Conservation (phyloP, 2,797 vertebrate genomes). For the Coracias cyanogaster region DNA sequence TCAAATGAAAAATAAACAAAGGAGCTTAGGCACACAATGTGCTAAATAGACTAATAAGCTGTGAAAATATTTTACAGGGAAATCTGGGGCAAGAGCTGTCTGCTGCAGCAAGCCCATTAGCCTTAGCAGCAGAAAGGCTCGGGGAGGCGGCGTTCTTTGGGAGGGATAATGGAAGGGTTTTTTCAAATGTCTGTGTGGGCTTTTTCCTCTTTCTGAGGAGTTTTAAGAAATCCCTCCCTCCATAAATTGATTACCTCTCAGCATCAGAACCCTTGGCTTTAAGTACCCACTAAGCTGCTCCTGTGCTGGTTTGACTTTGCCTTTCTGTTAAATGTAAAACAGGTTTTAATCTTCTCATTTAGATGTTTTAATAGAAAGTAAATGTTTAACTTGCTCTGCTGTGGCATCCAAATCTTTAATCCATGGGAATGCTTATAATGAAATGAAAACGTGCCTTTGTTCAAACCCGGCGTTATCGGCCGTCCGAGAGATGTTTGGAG, state of each 20-base stretch:
- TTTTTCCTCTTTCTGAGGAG: conserved; percentile 52
- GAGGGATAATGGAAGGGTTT: conserved; percentile 74
- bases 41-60: conserved; percentile 65
- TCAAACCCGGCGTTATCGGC: background rate
- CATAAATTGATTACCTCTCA: conserved; percentile 71
- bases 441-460: conserved; percentile 35
- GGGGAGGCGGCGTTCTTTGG: conserved; percentile 34
- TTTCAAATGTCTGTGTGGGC: conserved; percentile 10
- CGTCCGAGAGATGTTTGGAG: background rate
- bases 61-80: conserved; percentile 69
- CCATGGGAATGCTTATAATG: conserved; percentile 38
- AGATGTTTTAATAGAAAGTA: conserved; percentile 79
- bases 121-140: conserved; percentile 67
- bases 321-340: conserved; percentile 71
- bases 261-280: conserved; percentile 23
- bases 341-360: conserved; percentile 81
- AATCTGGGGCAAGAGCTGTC: conserved; percentile 74
- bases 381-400: conserved; percentile 75
- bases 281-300: conserved; percentile 6
- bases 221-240: conserved; percentile 71
- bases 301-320: conserved; percentile 61
- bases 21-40: conserved; percentile 2
- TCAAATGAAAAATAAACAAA: conserved; percentile 50
- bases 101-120: conserved; percentile 60
- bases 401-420: conserved; percentile 72